Evolutionary conservation across 2,888 invertebrate genomes (phyloP), one percentile per base, ranked within the genome.

Genomic region (Campoletis raptor): DNA sequence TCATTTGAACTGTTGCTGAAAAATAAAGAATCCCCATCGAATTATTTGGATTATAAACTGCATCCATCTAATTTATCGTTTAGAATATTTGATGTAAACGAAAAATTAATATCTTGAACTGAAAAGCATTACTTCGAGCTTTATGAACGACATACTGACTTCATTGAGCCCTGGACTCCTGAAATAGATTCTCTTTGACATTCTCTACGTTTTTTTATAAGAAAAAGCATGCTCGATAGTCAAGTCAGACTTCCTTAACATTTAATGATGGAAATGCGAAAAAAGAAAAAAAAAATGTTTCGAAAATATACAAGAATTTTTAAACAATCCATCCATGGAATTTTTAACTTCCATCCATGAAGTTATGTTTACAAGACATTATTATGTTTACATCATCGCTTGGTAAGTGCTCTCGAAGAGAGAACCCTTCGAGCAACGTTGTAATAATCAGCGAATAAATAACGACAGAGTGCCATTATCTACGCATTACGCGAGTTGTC

Each of bases 401-500:
- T 57, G n/a, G n/a, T 57, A 37, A 42, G 52, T 24, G 66, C 21
- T 78, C 24, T 64, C 12, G 36, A 37, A 45, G 18, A 52, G 61
- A 66, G 48, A 77, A 69, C 81, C 84, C 69, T 66, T 66, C 52
- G 36, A 37, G 40, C 45, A 21, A 24, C 52, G 69, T 86, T 66
- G 37, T 21, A 67, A 57, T 57, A 36, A 48, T n/a, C 42, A 40
- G 45, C 36, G 66, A 36, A 78, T 67, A 78, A 54, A 78, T 15
- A 69, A 78, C 69, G 79, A 61, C 40, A 70, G 30, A 4, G 76
- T 87, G 80, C 45, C 36, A 85, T 87, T 82, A 85, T 87, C 87
- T 80, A 57, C 81, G 79, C 70, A 76, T 87, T 85, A 85, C 87
- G 79, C 66, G 67, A 37, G 57, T 67, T 72, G 87, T 52, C 84